Conservation (phyloP, 2,797 vertebrate species). For the Aulostomus chinensis region DNA sequence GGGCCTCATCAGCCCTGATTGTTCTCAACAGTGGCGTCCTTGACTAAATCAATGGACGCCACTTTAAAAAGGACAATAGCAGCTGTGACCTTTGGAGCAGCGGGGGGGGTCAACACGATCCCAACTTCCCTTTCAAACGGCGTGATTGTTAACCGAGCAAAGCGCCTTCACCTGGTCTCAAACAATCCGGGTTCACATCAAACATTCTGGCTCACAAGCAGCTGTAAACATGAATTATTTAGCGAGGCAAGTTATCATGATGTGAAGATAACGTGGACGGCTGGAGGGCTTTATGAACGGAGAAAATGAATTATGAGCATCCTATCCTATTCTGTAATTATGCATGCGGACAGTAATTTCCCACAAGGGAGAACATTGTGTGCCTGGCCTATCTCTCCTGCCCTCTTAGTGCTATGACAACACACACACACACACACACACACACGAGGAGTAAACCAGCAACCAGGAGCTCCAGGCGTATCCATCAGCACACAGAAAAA, state of each 20-base stretch:
- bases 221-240: slow-evolving; percentile 39
- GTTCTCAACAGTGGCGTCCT: slow-evolving; percentile 26
- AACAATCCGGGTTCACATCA: slow-evolving; percentile 5
- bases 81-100: slow-evolving; percentile 39
- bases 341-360: slow-evolving; percentile 64
- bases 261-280: slow-evolving; percentile 31
- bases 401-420: slow-evolving; percentile 31
- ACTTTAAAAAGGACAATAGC: slow-evolving; percentile 13
- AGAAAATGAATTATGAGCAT: slow-evolving; percentile 52
- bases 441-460: slow-evolving; percentile 5
- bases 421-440: slow-evolving; percentile 14
- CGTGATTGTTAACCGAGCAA: slow-evolving; percentile 4
- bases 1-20: slow-evolving; percentile 25
- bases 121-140: slow-evolving; percentile 12
- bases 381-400: slow-evolving; percentile 34
- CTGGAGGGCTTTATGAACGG: slow-evolving; percentile 20
- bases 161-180: slow-evolving; percentile 10
- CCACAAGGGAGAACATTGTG: slow-evolving; percentile 62
- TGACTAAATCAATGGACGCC: slow-evolving; percentile 41
- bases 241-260: slow-evolving; percentile 19
- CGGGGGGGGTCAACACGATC: slow-evolving; percentile 39
- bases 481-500: slow-evolving; percentile 42
- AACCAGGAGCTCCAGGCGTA: slow-evolving; percentile 33
- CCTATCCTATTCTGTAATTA: slow-evolving; percentile 67
- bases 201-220: not conserved